Evolutionary conservation across 2,113 vertebrate species (phyloP).

Genomic region (Ageneiosus marmoratus): DNA sequence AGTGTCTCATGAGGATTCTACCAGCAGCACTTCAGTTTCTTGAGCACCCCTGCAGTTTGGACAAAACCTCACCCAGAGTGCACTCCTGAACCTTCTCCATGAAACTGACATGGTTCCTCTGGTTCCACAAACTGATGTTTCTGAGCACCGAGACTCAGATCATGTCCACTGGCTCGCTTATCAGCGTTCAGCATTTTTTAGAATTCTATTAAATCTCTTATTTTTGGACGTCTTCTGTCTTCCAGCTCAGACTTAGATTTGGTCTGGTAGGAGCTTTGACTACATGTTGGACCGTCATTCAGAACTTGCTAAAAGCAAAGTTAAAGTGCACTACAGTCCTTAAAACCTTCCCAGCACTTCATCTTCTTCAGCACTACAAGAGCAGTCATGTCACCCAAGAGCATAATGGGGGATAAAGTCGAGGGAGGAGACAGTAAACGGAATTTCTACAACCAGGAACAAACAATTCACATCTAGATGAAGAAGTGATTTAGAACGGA

Average conservation of each 20-base stretch:
- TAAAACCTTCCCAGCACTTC: background rate
- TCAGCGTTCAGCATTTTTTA: background rate
- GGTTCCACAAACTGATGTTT: background rate
- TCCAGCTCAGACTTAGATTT: background rate
- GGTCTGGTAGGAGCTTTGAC: background rate
- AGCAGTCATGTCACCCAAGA: background rate
- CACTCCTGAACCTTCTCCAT: background rate
- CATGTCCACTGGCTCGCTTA: background rate
- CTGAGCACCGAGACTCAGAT: background rate
- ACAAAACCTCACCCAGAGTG: constrained; percentile 37
- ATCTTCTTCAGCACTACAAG: background rate
- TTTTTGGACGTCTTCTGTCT: background rate
- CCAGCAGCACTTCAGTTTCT: constrained; percentile 45
- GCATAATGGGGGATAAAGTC: background rate
- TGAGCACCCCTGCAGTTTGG: constrained; percentile 67
- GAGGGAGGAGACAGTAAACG: background rate
- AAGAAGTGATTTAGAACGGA: background rate
- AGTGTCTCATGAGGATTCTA: constrained; percentile 61
- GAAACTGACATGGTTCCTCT: constrained; percentile 34
- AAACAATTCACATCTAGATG: background rate
- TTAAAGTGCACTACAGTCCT: constrained; percentile 6
- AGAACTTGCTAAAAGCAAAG: constrained; percentile 1
- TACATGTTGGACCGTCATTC: background rate
- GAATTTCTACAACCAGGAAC: background rate
- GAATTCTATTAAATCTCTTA: background rate